Base-by-base conservation (phyloP, 2,888 invertebrate genomes). In the Teinopalpus imperialis region DNA sequence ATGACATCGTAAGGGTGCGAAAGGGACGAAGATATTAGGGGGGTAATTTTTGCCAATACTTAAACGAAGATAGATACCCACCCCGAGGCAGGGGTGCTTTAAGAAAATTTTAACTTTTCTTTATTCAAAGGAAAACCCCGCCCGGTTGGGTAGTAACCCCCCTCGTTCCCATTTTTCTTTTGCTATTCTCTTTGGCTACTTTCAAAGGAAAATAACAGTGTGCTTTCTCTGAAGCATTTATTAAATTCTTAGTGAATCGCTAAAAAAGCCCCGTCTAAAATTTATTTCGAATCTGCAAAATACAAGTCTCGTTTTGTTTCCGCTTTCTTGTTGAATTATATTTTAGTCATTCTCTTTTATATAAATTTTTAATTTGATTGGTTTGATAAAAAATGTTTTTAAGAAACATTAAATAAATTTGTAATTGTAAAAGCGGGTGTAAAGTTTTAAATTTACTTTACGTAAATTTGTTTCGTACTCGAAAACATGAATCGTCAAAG, bases 61-160 rank as follows among this genome's bases (percentile, higher is more conserved):
- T 85, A 76, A 83, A 83, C 80, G 80, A 87, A 86, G 86, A 85
- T 74, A 85, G 87, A 86, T 82, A 81, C 53, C 72, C 64, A 68
- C 75, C 72, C 74, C 67, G 67, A 63, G 43, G 13, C 20, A 48
- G 65, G 74, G 79, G 76, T 63, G 74, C 74, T 81, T 77, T 72
- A 80, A 82, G 85, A 85, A 85, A 87, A 87, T 88, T 88, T 87
- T 85, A 87, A 88, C 81, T 88, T 88, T 87, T 87, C 87, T 87
- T 88, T 88, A 87, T 87, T 82, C 85, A 74, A 69, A 63, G 71
- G 68, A 53, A 61, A 63, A 63, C 69, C 68, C 36, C 27, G 57
- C 57, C 56, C 46, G 34, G 49, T 52, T 49, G 56, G 67, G 56
- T 48, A 26, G 40, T 44, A 46, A 53, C 52, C 56, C 59, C 49